Base-by-base conservation (phyloP, 1,140 invertebrate genomes). In the Atta texana region DNA sequence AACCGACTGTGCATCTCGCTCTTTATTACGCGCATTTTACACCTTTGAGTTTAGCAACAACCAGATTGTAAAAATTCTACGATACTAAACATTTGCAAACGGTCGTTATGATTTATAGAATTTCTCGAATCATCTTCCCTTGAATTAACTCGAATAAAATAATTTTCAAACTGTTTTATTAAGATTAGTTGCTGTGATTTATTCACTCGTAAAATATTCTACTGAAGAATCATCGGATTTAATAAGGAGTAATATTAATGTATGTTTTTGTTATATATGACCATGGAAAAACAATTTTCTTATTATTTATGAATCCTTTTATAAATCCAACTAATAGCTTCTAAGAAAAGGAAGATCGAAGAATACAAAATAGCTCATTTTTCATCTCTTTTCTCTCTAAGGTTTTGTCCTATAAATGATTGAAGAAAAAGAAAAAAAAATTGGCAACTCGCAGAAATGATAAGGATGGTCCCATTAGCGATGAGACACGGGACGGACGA, bases 391-490 rank as follows among this genome's bases (percentile, higher is more conserved):
- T 61, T 12, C 39, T 55, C 28, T 39, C 24, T 69, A 21, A 59
- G 39, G 39, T 51, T 34, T 44, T 59, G 24, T 61, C 53, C 82
- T 76, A 39, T 31, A 59, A 39, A 53, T 8, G 18, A 55, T 66
- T 44, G 14, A 39, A 55, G n/a, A 57, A 77, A 51, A 34, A 34
- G 24, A 59, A 28, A 10, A 69, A 69, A 28, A 68, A 68, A 14
- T 85, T 57, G 18, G 21, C 49, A 28, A 85, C 59, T 14, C 24
- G 49, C 81, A 63, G 21, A 64, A 78, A 77, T 55, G 88, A 89
- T 89, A 89, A 75, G 57, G 77, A 59, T 61, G 66, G 85, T 78
- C 34, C 88, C 59, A 90, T 90, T 90, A 90, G 72, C 88, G 28
- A 87, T 82, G 49, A 55, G 39, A 75, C 21, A 77, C 51, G 87